A percentile compares a stretch with the other conserved stretches of the same genome.
Conservation (phyloP, 2,797 vertebrate species). For the Melanotaenia trifasciata region DNA sequence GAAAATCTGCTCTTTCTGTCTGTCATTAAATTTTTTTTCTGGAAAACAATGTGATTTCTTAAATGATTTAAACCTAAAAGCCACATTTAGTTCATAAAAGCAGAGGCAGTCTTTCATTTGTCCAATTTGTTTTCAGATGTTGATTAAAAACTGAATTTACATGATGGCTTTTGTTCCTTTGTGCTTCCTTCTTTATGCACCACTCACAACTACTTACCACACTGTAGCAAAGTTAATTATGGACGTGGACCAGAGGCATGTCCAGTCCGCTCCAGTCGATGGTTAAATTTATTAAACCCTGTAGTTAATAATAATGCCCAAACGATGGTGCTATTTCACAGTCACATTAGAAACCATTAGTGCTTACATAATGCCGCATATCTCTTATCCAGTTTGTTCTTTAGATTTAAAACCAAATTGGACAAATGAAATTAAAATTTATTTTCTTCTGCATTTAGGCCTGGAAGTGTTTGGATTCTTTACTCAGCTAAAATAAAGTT, state of each 20-base stretch:
- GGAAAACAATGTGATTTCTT: conserved; percentile 72
- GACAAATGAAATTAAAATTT: not conserved
- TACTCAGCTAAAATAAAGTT: not conserved
- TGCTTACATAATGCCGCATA: not conserved
- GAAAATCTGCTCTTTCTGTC: conserved; percentile 65
- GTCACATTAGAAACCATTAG: not conserved
- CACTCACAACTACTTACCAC: not conserved
- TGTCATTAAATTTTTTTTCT: conserved; percentile 52
- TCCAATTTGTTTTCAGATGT: conserved; percentile 75
- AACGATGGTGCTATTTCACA: conserved; percentile 52
- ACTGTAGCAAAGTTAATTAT: not conserved
- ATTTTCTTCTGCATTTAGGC: not conserved
- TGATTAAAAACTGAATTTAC: conserved; percentile 80
- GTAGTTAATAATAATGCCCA: conserved; percentile 40
- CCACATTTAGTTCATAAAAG: conserved; percentile 67
- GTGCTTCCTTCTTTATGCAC: conserved; percentile 14
- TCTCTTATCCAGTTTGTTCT: not conserved
- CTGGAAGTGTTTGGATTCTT: not conserved
- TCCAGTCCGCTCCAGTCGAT: conserved; percentile 15
- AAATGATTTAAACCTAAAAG: conserved; percentile 69
- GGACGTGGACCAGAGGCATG: not conserved
- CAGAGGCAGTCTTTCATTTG: conserved; percentile 71
- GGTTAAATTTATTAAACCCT: conserved; percentile 18
- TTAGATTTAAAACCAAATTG: not conserved
- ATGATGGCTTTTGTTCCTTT: conserved; percentile 43